Base-by-base conservation (phyloP, 2,113 vertebrate species). In the Malaclemys terrapin region DNA sequence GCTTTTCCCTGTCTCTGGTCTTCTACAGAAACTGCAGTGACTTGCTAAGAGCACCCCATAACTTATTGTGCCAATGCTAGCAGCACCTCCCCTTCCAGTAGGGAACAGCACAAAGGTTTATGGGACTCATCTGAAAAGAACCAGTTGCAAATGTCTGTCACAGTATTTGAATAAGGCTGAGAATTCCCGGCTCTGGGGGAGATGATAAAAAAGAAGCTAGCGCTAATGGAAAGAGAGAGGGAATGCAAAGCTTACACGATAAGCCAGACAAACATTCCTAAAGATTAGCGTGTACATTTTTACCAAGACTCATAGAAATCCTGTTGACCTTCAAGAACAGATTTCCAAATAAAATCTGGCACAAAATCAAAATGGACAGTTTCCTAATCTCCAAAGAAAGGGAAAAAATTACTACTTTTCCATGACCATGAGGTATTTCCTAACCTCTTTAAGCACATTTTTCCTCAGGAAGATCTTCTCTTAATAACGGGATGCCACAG, bases 311-410 rank as follows among this genome's bases (percentile, higher is more conserved):
- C 76, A 81, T 53, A 56, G 53, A 4, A 80, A 89, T 10, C 59
- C 53, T 79, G 6, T 3, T 22, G 72, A 82, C 49, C 87, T 96
- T 94, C 76, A 54, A 84, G 93, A 98, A 84, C 5, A 92, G 27
- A 92, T 95, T 97, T 92, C 86, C 87, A 94, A 96, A 93, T 83
- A 83, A 96, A 95, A 97, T 65, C 65, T 85, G 95, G 69, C 50
- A 93, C 88, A 88, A 91, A 92, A 81, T 89, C 83, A 84, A 82
- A 94, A 62, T 11, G 17, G 76, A 76, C n/a, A 93, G 49, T 96
- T 97, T 98, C 96, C 93, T 88, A 88, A 95, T 97, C 90, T 95
- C 78, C 88, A 96, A 95, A 96, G 78, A 91, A 96, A 95, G 13
- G n/a, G 89, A 93, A 95, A 88, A 24, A 80, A 76, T 49, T 82